phyloP scores from a whole-genome alignment of 2,113 vertebrate species.

The Cheilinus undulatus region DNA sequence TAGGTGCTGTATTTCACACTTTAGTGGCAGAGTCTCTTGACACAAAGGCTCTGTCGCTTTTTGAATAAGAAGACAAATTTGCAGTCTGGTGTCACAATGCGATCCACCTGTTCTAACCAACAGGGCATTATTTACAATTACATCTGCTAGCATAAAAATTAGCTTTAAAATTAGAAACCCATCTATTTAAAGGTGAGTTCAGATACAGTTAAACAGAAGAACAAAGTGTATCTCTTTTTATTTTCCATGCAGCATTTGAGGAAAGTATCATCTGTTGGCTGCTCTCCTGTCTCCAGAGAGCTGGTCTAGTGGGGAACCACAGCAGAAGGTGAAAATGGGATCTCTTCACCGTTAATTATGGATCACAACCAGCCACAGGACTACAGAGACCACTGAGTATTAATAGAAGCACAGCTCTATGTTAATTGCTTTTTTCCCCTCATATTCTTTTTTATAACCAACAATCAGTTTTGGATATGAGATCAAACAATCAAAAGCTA shows the following conservation, averaged over 20 bases:
- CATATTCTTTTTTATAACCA: slow-evolving; percentile 36
- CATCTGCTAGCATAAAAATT: not conserved
- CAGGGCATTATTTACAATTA: not conserved
- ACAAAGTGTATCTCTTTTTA: not conserved
- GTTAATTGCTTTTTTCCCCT: slow-evolving; percentile 71
- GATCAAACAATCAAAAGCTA: slow-evolving; percentile 79
- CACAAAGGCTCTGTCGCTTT: not conserved
- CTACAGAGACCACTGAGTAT: slow-evolving; percentile 60
- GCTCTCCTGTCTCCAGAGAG: slow-evolving; percentile 42
- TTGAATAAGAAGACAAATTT: not conserved
- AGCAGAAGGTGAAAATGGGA: slow-evolving; percentile 71
- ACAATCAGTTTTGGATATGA: slow-evolving; percentile 75
- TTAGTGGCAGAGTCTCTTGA: not conserved
- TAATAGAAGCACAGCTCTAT: slow-evolving; percentile 74
- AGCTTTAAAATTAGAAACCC: not conserved
- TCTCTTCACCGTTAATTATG: slow-evolving; percentile 78
- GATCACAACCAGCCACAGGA: slow-evolving; percentile 72
- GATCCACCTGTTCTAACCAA: slow-evolving; percentile 9
- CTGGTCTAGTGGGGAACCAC: slow-evolving; percentile 39
- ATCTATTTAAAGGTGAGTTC: not conserved
- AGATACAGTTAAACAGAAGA: not conserved
- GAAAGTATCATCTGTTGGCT: slow-evolving; percentile 20
- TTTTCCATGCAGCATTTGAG: not conserved
- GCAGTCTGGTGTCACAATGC: not conserved
- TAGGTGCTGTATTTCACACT: not conserved